Percentiles rank a stretch among this genome's conserved stretches.
Conservation (phyloP, 2,113 vertebrate species). For the Scytalopus superciliaris region DNA sequence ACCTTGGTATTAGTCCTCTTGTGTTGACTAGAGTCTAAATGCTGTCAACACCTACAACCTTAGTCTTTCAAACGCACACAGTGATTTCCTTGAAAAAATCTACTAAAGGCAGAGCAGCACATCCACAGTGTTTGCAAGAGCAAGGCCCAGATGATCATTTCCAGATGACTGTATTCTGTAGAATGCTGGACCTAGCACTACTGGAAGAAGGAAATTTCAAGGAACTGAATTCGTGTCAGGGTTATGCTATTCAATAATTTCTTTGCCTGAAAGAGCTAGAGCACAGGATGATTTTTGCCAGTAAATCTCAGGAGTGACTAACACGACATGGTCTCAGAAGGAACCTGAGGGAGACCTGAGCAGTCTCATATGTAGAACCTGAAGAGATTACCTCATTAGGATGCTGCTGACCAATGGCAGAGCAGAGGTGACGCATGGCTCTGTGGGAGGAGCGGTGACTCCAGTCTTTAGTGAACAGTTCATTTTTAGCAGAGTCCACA, state of each 20-base stretch:
- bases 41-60: not conserved
- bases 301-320: not conserved
- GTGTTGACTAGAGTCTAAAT: not conserved
- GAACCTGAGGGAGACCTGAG: not conserved
- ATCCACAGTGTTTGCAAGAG: not conserved
- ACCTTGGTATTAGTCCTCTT: not conserved
- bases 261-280: not conserved
- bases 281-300: not conserved
- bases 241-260: not conserved
- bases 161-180: not conserved
- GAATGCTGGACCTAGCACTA: not conserved
- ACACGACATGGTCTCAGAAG: fast-evolving
- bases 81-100: not conserved
- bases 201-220: not conserved
- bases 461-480: not conserved
- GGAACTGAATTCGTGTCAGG: not conserved
- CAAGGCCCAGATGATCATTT: not conserved
- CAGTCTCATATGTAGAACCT: not conserved
- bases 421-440: not conserved
- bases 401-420: not conserved
- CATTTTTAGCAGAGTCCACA: not conserved
- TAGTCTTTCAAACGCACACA: not conserved
- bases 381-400: not conserved
- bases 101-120: not conserved
- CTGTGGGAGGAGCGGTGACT: not conserved